Evolutionary conservation across 2,113 vertebrate species (phyloP), one percentile per base, ranked within the genome.

Genomic region (Eretmochelys imbricata): DNA sequence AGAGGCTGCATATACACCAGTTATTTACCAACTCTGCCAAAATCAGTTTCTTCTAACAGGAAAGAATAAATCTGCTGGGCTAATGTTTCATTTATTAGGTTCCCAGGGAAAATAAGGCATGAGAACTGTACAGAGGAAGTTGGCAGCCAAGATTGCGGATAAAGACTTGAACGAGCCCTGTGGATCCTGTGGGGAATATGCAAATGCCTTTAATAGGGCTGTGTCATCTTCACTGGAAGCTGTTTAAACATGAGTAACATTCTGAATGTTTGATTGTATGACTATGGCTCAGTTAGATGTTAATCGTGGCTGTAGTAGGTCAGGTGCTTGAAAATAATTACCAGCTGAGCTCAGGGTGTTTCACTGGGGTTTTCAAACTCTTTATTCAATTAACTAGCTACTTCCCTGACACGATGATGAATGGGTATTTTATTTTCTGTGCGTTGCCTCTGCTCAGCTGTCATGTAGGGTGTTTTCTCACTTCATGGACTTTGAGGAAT

Each of bases 151-250:
- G 50, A 14, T 51, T 83, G 80, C 87, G 62, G 46, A 89, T 82
- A 93, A 97, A 94, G 85, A 84, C 65, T 93, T 88, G 80, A 91
- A 93, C 87, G 91, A 95, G 91, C 89, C 75, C 35, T 22, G 76
- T 85, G 46, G 50, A 19, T 94, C 93, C 72, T 25, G 5, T 8
- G 78, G 80, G 31, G 72, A 96, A 93, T 85, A 89, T 88, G 24
- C 75, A 92, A 91, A 96, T 97, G 85, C 91, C 48, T 96, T 49
- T 94, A 85, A 91, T 76, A 93, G 90, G 88, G 55, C 82, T 57
- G 55, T 95, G 89, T 95, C 96, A 89, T 97, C 93, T 90, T 96
- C 93, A 93, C 84, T 95, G 96, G 96, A 95, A 95, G 84, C 80
- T 93, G 88, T 94, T 95, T 96, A 95, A 96, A 96, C 49, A 88